Conservation (phyloP, 2,797 vertebrate genomes). For the Geotria australis region DNA sequence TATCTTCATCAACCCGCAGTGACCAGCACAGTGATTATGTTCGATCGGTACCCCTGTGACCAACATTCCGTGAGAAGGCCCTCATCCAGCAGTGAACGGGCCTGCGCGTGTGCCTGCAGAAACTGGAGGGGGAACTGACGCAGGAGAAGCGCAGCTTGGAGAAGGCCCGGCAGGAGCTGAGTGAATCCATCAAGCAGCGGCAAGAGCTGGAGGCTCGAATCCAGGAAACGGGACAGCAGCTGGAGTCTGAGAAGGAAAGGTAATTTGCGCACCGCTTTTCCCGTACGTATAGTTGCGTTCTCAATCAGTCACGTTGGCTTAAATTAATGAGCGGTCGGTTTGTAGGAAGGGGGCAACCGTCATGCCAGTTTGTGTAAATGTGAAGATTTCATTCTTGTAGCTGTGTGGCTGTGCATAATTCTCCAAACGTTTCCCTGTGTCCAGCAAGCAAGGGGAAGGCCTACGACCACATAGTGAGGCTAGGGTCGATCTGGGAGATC, state of each 20-base stretch:
- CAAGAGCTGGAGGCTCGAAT: constrained; percentile 23
- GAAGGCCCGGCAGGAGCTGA: constrained; percentile 28
- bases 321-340: too few species aligned
- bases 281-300: too few species aligned
- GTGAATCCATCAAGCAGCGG: constrained; percentile 28
- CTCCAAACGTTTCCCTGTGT: too few species aligned
- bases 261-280: constrained; percentile 11
- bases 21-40: background rate
- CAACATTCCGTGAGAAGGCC: background rate
- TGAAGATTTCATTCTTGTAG: too few species aligned
- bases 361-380: too few species aligned
- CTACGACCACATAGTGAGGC: too few species aligned
- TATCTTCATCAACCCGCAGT: too few species aligned
- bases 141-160: constrained; percentile 30
- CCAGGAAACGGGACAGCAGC: constrained; percentile 28
- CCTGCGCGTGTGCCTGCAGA: constrained; percentile 16
- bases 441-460: too few species aligned
- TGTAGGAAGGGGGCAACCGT: too few species aligned
- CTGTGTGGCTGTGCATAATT: too few species aligned
- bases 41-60: background rate
- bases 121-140: constrained; percentile 33
- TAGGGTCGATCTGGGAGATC: too few species aligned
- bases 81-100: background rate
- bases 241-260: constrained; percentile 41
- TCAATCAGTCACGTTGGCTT: too few species aligned